Base-by-base conservation (phyloP, 2,888 invertebrate species). In the Acleris laterana region DNA sequence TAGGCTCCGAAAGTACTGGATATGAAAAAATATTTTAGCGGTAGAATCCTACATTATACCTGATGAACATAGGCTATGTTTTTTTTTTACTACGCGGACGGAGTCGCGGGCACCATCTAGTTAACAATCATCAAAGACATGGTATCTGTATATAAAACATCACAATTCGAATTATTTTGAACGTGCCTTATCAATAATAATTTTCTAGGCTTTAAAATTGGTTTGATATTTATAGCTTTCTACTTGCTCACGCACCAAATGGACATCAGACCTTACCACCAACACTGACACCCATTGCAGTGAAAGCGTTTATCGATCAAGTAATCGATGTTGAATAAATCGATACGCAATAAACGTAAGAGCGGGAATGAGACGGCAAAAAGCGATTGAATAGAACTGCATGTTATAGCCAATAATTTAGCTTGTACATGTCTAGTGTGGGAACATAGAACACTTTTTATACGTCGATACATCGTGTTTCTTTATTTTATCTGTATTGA, bases 291-390 rank as follows among this genome's bases (percentile, higher is more conserved):
- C 68, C 60, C 68, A 62, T 66, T 63, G 57, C 46, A 74, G 74
- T 70, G 74, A 74, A 74, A 74, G 74, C 72, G 62, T 69, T 71
- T 73, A 74, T 72, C 72, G 68, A 71, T 73, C 62, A 25, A 51
- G 52, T 59, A 52, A 57, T 61, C 59, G 56, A 32, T 28, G 17
- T 16, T 56, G 48, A 63, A 68, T 68, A 60, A 60, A 68, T 63
- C 63, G 63, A 60, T 55, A 52, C 44, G 51, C 58, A 62, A 65
- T 58, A 57, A 63, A 42, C 59, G 59, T 60, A 57, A 65, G 62
- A 44, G 59, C 55, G 44, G 62, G 66, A 61, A 66, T 57, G 46
- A n/a, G 51, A 32, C 19, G 38, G 50, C 60, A 66, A 66, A 66
- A 66, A 66, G 51, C 52, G 57, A 61, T 62, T 62, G 32, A 66